Evolutionary conservation across 1,140 invertebrate genomes (phyloP), one percentile per base, ranked within the genome.

Genomic region (Calephelis virginiensis): DNA sequence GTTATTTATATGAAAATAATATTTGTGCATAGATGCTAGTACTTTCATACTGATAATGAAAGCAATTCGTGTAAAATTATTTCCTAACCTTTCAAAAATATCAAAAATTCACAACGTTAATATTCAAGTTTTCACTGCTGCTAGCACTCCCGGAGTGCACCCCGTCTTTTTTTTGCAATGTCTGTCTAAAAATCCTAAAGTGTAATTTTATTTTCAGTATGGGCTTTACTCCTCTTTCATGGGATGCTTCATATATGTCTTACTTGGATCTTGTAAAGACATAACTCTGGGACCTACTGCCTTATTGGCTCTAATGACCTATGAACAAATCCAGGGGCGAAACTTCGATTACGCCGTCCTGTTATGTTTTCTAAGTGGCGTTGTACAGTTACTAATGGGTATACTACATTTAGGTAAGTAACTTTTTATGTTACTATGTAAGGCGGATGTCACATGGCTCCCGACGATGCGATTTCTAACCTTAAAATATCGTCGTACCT

Each of bases 151-250:
- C n/a, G n/a, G n/a, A n/a, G n/a, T n/a, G n/a, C n/a, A 28, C 50
- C 13, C 13, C 28, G 9, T 13, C 50, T 9, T 17, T 38, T 38
- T 61, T 61, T n/a, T n/a, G n/a, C n/a, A n/a, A n/a, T 4, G 5
- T 28, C 5, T 28, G 28, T 28, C 28, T 28, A 28, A 4, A 28
- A 28, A 28, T 28, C 28, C 49, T 5, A 50, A 50, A 9, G 13
- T 50, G 13, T 50, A 50, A 17, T 37, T 53, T 53, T 53, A 8
- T 76, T 93, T 94, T 61, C 92, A 97, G 94, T 97, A 97, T 86
- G 97, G 97, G 0, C 92, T 99, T 8, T 98, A 98, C 86, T 97
- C 97, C 0, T 96, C 97, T 0, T 98, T 98, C 86, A 94, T 98
- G 91, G 97, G 97, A 6, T 97, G 96, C 73, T 96, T 98, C 83